Evolutionary conservation across 2,888 invertebrate genomes (phyloP).

Genomic region (Aelia acuminata): DNA sequence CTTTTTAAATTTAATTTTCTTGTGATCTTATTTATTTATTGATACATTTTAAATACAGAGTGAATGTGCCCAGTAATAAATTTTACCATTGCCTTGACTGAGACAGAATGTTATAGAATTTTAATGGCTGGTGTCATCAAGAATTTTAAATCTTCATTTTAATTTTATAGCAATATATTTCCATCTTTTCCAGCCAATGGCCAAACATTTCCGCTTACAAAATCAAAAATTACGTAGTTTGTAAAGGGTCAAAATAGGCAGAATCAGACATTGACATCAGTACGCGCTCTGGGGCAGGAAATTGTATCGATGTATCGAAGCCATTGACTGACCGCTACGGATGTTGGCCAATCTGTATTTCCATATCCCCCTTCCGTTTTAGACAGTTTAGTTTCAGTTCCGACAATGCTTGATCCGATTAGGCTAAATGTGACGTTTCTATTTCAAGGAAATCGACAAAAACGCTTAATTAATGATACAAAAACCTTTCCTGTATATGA

Average conservation of each 20-base stretch:
- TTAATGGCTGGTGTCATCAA: too few species aligned
- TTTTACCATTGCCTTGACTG: too few species aligned
- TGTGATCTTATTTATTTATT: too few species aligned
- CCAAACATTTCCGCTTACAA: neutral
- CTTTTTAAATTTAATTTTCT: too few species aligned
- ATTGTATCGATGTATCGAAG: constrained; percentile 36
- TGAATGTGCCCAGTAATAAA: too few species aligned
- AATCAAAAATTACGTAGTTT: neutral
- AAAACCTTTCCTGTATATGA: too few species aligned
- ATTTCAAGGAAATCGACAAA: neutral
- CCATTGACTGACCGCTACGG: constrained; percentile 32
- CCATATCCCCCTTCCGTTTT: constrained; percentile 28
- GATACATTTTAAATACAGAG: too few species aligned
- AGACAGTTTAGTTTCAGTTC: neutral
- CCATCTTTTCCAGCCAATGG: too few species aligned
- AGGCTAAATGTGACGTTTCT: neutral
- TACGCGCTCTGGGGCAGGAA: neutral
- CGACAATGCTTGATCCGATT: neutral
- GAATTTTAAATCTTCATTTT: too few species aligned
- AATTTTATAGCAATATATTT: too few species aligned
- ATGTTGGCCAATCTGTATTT: constrained; percentile 31
- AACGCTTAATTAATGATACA: neutral
- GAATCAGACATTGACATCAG: neutral
- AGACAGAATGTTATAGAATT: too few species aligned
- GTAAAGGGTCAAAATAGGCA: neutral